These are phyloP conservation scores for rat (Rattus norvegicus) DNA, from an alignment of 2,113 vertebrate genomes.

Conservation along the genomic window DNA sequence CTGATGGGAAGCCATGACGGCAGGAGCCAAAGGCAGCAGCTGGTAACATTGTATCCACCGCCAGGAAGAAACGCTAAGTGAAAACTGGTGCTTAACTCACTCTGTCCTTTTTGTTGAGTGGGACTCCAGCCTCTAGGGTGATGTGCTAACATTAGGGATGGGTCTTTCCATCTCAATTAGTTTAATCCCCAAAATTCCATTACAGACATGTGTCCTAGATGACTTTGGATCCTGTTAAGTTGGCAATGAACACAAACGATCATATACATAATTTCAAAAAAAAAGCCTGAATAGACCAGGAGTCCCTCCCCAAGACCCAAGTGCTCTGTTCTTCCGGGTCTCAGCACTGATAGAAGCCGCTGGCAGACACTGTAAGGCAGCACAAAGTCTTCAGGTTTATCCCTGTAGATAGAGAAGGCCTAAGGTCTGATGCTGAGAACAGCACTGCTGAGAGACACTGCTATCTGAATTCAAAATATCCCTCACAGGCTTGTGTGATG, in stretches of 20 bases:
- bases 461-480: no score
- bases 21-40: neutral
- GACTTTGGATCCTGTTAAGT: neutral
- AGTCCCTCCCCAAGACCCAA: neutral
- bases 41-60: no score
- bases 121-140: no score
- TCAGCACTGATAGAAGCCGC: no score
- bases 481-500: neutral
- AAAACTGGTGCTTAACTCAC: neutral
- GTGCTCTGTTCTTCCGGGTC: neutral
- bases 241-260: neutral
- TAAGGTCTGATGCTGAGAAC: neutral
- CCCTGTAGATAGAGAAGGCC: no score
- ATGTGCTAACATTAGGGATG: neutral
- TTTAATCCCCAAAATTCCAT: no score
- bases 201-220: neutral
- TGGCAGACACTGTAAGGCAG: accelerated
- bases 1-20: neutral
- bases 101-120: neutral
- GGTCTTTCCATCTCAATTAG: neutral
- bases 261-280: neutral
- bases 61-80: no score
- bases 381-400: neutral
- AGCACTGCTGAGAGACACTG: neutral
- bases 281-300: neutral